Percentiles rank a stretch among this genome's conserved stretches.
These are phyloP conservation scores for Smittia aterrima DNA, from an alignment of 2,888 invertebrate species.

Conservation along the genomic window DNA sequence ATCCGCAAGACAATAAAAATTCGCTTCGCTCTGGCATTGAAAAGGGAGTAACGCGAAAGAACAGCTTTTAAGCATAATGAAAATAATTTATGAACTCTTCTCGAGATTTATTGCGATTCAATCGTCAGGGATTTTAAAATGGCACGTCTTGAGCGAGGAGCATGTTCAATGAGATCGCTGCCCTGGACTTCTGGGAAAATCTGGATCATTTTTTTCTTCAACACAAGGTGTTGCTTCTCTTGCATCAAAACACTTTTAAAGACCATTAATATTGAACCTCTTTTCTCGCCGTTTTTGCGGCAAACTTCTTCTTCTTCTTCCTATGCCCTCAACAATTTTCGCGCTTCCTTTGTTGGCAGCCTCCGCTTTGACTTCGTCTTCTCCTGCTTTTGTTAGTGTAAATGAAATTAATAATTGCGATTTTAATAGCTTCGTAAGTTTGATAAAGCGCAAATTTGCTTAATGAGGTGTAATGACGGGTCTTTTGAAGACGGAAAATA, in stretches of 20 bases:
- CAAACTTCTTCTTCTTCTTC: neutral
- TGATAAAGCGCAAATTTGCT: neutral
- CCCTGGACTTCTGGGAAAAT: neutral
- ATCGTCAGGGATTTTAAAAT: neutral
- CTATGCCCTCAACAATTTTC: constrained; percentile 4
- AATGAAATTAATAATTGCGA: neutral
- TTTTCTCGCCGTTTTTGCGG: constrained; percentile 17
- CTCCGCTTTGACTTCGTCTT: neutral
- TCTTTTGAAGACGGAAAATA: neutral
- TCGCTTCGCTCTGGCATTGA: constrained; percentile 3
- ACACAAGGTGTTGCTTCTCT: neutral
- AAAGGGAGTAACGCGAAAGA: constrained; percentile 1
- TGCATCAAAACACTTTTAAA: neutral
- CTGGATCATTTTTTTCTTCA: constrained; percentile 2
- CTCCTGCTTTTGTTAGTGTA: neutral
- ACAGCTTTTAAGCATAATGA: constrained; percentile 19
- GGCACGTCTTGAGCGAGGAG: too few species aligned
- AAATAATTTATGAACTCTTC: constrained; percentile 34
- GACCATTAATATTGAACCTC: neutral
- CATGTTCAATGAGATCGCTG: neutral
- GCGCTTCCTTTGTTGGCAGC: constrained; percentile 7
- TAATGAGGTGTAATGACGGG: neutral
- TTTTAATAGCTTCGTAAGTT: neutral
- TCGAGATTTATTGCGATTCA: neutral
- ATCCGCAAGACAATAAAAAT: constrained; percentile 19